Evolutionary conservation across 2,888 invertebrate genomes (phyloP).

Genomic region (Noctua pronuba): DNA sequence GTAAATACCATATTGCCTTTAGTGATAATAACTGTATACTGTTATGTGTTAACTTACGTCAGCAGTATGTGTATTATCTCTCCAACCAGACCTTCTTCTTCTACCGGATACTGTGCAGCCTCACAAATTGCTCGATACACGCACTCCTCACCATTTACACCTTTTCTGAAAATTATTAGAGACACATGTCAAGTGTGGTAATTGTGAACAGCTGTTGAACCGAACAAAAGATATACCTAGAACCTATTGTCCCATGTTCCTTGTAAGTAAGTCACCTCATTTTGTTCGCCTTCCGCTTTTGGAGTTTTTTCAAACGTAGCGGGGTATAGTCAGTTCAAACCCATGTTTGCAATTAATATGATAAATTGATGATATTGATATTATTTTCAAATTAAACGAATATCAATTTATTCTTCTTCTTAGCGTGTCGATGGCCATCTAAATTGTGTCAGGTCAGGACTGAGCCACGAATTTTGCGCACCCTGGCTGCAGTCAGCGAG

Average conservation of each 20-base stretch:
- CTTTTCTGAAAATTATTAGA: slow-evolving; percentile 87
- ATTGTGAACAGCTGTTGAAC: not conserved
- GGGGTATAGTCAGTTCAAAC: not conserved
- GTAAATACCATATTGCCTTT: no score
- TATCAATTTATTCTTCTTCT: not conserved
- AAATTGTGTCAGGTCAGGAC: not conserved
- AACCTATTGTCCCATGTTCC: not conserved
- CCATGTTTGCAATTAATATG: not conserved
- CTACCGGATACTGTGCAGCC: slow-evolving; percentile 92
- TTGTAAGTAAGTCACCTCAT: not conserved
- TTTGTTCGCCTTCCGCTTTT: not conserved
- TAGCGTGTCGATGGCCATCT: no score
- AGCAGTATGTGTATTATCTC: slow-evolving; percentile 93
- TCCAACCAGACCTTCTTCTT: slow-evolving; percentile 92
- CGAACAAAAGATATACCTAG: not conserved
- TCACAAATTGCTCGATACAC: slow-evolving; percentile 94
- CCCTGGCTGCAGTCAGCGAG: not conserved
- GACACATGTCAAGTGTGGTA: not conserved
- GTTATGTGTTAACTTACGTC: slow-evolving; percentile 88
- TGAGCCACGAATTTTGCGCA: not conserved
- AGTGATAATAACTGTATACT: not conserved
- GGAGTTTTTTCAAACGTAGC: not conserved
- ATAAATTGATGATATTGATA: no score
- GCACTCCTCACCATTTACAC: slow-evolving; percentile 92
- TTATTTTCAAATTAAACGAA: not conserved